Percentiles rank a stretch among this genome's conserved stretches.
These are phyloP conservation scores for Thomomys bottae DNA, from an alignment of 2,113 vertebrate genomes.

Conservation along the genomic window DNA sequence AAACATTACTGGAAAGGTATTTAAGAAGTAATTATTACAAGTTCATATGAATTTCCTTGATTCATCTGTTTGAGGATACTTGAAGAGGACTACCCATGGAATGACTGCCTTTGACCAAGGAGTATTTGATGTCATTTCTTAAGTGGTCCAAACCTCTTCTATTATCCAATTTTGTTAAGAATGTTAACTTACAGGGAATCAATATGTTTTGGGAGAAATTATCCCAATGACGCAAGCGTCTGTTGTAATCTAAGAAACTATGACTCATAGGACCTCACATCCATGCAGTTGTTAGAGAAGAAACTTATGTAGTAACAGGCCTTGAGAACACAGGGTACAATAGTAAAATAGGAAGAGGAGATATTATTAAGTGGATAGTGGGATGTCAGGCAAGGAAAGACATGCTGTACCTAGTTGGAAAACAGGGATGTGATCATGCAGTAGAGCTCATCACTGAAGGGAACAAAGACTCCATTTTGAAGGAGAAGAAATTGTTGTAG, in stretches of 20 bases:
- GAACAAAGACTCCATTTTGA: slow-evolving; percentile 23
- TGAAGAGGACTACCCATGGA: slow-evolving; percentile 10
- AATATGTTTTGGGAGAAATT: slow-evolving; percentile 49
- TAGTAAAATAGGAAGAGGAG: slow-evolving; percentile 36
- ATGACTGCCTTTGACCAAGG: slow-evolving; percentile 52
- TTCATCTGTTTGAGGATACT: slow-evolving; percentile 10
- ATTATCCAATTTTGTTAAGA: not conserved
- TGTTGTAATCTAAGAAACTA: slow-evolving; percentile 73
- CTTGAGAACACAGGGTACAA: slow-evolving; percentile 57
- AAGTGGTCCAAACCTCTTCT: not conserved
- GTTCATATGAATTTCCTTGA: slow-evolving; percentile 67
- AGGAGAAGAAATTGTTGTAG: slow-evolving; percentile 56
- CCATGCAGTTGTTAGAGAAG: slow-evolving; percentile 71
- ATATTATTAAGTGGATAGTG: slow-evolving; percentile 51
- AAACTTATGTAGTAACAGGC: slow-evolving; percentile 41
- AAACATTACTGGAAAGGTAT: slow-evolving; percentile 54
- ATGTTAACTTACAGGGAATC: slow-evolving; percentile 62
- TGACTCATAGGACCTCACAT: slow-evolving; percentile 73
- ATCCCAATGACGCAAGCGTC: slow-evolving; percentile 67
- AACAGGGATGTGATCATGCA: slow-evolving; percentile 70
- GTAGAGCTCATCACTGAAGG: not conserved
- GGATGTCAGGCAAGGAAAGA: slow-evolving; percentile 67
- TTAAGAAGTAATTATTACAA: slow-evolving; percentile 67
- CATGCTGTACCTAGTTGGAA: slow-evolving; percentile 65
- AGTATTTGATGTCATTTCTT: slow-evolving; percentile 71